These are phyloP conservation scores for Hyla sarda DNA, from an alignment of 2,113 vertebrate species.

Conservation along the genomic window DNA sequence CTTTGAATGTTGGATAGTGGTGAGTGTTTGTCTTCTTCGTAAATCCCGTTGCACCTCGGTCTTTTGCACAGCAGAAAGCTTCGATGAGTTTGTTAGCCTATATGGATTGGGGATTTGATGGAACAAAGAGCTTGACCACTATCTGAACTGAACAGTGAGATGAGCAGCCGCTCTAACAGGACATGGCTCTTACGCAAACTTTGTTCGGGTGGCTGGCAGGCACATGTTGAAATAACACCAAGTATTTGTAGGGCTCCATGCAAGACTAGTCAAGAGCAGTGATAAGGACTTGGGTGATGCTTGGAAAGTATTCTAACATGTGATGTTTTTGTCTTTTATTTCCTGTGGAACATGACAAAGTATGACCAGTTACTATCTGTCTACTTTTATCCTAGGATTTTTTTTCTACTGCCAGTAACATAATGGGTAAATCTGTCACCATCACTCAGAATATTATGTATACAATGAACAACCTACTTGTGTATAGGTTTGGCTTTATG, in stretches of 20 bases:
- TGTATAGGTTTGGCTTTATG: conserved; percentile 38
- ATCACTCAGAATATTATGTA: conserved; percentile 30
- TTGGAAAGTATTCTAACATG: conserved; percentile 70
- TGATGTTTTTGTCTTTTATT: conserved; percentile 63
- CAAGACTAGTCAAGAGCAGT: conserved; percentile 84
- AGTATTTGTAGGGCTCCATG: conserved; percentile 81
- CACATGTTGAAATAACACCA: conserved; percentile 82
- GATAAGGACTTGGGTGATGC: conserved; percentile 78
- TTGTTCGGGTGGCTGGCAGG: conserved; percentile 77
- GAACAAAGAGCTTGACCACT: conserved; percentile 47
- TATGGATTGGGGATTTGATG: conserved; percentile 29
- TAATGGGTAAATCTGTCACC: conserved; percentile 20
- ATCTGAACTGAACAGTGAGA: conserved; percentile 71
- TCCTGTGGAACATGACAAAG: conserved; percentile 54
- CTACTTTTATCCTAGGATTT: conserved; percentile 27
- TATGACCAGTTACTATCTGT: conserved; percentile 76
- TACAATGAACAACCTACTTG: conserved; percentile 34
- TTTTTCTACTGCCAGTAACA: conserved; percentile 65
- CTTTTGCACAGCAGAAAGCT: conserved; percentile 50
- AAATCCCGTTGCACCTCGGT: conserved; percentile 5
- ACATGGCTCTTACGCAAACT: conserved; percentile 80
- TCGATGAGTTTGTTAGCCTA: conserved; percentile 45
- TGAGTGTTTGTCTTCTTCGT: conserved; percentile 11
- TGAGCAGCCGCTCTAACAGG: conserved; percentile 75
- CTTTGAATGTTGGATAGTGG: neutral